Percentiles rank a stretch among this genome's conserved stretches.
phyloP scores from a whole-genome alignment of 2,888 invertebrate genomes.

The Parelbella ahira region DNA sequence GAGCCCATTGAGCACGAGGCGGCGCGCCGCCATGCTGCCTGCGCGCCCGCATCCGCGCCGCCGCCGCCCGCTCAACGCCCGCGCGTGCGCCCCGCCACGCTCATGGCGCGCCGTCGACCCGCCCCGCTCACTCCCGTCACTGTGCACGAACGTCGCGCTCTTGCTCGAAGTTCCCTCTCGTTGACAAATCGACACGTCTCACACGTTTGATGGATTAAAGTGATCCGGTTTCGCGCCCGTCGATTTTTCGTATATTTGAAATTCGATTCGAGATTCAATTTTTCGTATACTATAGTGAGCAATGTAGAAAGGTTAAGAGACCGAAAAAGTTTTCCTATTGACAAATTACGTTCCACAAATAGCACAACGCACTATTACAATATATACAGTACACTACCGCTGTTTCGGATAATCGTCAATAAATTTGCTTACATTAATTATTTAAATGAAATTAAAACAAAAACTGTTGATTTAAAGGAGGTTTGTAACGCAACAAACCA shows the following conservation, averaged over 20 bases:
- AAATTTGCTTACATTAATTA: too few species aligned
- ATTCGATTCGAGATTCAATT: too few species aligned
- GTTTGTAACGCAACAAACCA: too few species aligned
- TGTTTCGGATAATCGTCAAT: too few species aligned
- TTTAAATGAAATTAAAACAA: too few species aligned
- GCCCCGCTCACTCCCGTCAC: background rate
- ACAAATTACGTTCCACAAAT: constrained; percentile 1
- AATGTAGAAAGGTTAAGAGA: too few species aligned
- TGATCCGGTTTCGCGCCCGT: constrained; percentile 15
- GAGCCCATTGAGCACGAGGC: constrained; percentile 69
- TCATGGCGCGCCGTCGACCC: background rate
- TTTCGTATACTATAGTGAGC: too few species aligned
- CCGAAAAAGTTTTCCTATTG: constrained; percentile 6
- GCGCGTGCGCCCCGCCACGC: too few species aligned
- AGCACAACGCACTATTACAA: too few species aligned
- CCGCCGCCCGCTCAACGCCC: constrained; percentile 82
- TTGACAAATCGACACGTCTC: constrained; percentile 21
- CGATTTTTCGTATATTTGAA: constrained; percentile 6
- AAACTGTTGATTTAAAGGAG: too few species aligned
- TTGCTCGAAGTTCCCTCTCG: background rate
- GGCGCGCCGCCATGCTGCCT: constrained; percentile 91
- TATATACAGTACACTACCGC: too few species aligned
- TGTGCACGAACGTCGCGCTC: constrained; percentile 1
- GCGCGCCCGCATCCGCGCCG: constrained; percentile 83
- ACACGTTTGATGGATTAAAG: constrained; percentile 16